These are phyloP conservation scores for Bicyclus anynana DNA, from an alignment of 1,140 invertebrate species.

Conservation along the genomic window DNA sequence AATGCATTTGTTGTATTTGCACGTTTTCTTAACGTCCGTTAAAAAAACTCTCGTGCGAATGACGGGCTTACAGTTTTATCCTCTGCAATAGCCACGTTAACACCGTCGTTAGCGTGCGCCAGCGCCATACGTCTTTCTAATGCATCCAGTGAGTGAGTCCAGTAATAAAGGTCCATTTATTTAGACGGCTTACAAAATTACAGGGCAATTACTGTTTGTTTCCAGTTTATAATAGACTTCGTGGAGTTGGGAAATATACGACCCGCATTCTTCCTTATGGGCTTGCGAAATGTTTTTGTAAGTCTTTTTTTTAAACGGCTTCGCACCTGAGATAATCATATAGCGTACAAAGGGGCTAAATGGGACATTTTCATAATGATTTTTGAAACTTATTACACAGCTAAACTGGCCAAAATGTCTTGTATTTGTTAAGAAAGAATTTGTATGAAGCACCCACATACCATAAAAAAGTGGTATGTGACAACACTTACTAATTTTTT, in stretches of 20 bases:
- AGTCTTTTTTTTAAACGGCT: background rate
- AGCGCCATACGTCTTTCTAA: conserved; percentile 22
- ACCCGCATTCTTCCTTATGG: conserved; percentile 5
- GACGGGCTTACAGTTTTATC: conserved; percentile 24
- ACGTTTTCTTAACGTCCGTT: no score
- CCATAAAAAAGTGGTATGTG: no score
- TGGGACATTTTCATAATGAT: no score
- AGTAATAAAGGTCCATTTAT: conserved; percentile 15
- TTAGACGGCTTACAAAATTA: conserved; percentile 16
- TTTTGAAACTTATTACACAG: no score
- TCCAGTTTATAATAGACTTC: conserved; percentile 7
- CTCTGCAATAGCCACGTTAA: conserved; percentile 19
- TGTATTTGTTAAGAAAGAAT: no score
- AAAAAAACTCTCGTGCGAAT: no score
- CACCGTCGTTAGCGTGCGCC: conserved; percentile 21
- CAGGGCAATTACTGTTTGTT: conserved; percentile 10
- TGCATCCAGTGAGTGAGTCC: conserved; percentile 14
- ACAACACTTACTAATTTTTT: no score
- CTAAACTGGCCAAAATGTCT: no score
- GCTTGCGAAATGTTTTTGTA: conserved; percentile 10
- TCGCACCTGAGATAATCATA: no score
- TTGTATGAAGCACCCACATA: no score
- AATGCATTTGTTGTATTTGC: no score
- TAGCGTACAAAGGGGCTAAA: no score
- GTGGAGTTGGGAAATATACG: background rate